Evolutionary conservation across 2,113 vertebrate genomes (phyloP).

Genomic region (Colossoma macropomum): DNA sequence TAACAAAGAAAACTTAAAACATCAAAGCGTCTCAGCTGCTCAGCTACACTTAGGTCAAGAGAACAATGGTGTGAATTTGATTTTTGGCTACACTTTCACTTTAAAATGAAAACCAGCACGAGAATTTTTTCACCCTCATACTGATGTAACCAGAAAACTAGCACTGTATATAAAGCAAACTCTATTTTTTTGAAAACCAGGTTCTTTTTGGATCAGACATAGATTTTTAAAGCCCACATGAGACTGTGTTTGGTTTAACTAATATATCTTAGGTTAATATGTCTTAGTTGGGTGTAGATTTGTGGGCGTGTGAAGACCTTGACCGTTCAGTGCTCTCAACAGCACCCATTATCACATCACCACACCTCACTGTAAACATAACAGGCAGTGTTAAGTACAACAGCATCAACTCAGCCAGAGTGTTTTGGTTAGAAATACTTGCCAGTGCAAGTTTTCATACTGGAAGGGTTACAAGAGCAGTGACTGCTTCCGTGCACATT

Average conservation of each 20-base stretch:
- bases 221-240: too few species aligned
- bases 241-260: neutral
- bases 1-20: too few species aligned
- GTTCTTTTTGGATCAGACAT: too few species aligned
- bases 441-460: neutral
- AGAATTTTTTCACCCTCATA: too few species aligned
- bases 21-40: too few species aligned
- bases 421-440: slow-evolving; percentile 1
- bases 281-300: neutral
- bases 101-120: too few species aligned
- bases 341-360: neutral
- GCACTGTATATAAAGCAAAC: too few species aligned
- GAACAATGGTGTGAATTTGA: too few species aligned
- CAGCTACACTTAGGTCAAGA: too few species aligned
- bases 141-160: too few species aligned
- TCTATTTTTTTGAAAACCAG: too few species aligned
- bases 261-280: neutral
- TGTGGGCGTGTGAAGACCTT: neutral
- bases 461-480: neutral
- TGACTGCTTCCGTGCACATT: neutral
- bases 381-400: slow-evolving; percentile 9
- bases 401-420: neutral
- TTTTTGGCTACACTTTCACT: too few species aligned
- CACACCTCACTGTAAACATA: neutral
- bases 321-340: neutral